Evolutionary conservation across 37 sponge, comb jelly and placozoan species (phyloP), one percentile per base, ranked within the genome.

Genomic region (Mnemiopsis leidyi): DNA sequence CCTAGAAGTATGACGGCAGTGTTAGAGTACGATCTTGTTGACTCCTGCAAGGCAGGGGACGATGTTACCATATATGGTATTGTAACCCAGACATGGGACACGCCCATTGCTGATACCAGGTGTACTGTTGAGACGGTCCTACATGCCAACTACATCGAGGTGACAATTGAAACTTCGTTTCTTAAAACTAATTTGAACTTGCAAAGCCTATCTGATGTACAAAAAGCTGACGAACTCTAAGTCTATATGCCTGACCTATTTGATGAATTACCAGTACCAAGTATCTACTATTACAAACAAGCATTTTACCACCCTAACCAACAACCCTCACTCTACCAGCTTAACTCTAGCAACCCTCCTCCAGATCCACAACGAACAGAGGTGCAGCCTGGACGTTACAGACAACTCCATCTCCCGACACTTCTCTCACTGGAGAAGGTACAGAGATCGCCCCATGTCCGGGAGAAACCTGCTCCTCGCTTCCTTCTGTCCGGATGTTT

Each of bases 401-500:
- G 90, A 85, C 1, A 85, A 38, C 61, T 39, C 90, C 29, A 33
- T 85, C 33, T 38, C 90, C 61, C 90, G 48, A n/a, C 90, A 85
- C 90, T 40, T 39, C 90, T 0, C 36, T 20, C 93, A 92, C 76
- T 92, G 93, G 93, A 13, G 40, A 26, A 36, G 75, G 0, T 92
- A 92, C 76, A 0, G 36, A 69, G 77, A 93, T 39, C 68, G 38
- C 0, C 96, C 96, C 0, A 82, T 96, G 69, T 76, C 83, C 40
- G 97, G 95, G 26, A 76, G 97, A 0, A 97, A 97, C 76, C 67
- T 76, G 21, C 96, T 97, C 0, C 71, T 97, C 0, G 94, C 95
- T 32, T 95, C 95, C 25, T 94, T 97, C 76, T 97, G 97, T 92
- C 97, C 97, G 20, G 96, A 97, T 61, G 95, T 97, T 28, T 97